These are phyloP conservation scores for Elanus axillaris DNA, from an alignment of 2,113 vertebrate species.

Conservation along the genomic window DNA sequence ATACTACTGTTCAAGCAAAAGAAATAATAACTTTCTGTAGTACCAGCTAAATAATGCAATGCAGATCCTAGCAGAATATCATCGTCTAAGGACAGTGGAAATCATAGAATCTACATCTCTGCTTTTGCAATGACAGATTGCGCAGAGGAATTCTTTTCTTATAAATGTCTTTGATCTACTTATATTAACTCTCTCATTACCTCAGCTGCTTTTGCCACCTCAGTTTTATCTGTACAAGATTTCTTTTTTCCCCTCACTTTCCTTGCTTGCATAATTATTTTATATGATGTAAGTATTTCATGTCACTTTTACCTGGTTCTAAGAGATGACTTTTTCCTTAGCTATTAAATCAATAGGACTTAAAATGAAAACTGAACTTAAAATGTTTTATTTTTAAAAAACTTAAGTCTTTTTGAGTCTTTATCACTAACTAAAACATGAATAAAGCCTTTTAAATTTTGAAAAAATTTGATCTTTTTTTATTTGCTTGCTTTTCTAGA, in stretches of 20 bases:
- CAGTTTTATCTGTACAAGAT: neutral
- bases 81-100: neutral
- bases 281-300: neutral
- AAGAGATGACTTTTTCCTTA: neutral
- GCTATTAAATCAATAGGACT: neutral
- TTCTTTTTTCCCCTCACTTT: neutral
- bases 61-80: neutral
- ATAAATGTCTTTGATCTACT: neutral
- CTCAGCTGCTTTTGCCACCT: neutral
- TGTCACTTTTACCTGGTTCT: neutral
- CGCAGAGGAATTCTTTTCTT: neutral
- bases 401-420: neutral
- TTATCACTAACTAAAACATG: neutral
- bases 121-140: neutral
- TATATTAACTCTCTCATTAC: neutral
- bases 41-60: neutral
- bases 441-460: neutral
- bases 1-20: neutral
- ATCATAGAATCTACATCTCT: neutral
- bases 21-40: neutral
- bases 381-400: neutral
- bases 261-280: neutral
- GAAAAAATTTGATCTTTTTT: neutral
- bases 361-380: neutral
- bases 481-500: neutral